phyloP scores from a whole-genome alignment of 2,888 invertebrate species.

The Aphrophora alni region DNA sequence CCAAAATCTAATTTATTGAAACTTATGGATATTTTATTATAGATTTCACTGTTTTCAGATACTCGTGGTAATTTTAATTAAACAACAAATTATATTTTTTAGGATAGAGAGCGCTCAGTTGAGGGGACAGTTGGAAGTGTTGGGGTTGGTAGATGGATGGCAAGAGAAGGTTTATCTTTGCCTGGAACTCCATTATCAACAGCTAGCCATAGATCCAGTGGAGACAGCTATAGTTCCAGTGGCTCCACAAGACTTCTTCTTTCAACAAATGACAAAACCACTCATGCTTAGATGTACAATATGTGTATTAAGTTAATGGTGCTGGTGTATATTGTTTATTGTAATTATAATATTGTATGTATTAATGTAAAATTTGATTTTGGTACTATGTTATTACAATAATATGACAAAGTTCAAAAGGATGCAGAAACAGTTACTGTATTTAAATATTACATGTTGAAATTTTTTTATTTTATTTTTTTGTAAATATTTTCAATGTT shows the following conservation, averaged over 20 bases:
- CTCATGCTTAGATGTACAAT: conserved; percentile 10
- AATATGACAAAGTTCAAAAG: no score
- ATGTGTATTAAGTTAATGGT: neutral
- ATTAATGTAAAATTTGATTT: no score
- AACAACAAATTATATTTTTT: neutral
- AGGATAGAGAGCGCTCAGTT: neutral
- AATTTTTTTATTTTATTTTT: no score
- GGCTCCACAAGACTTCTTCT: conserved; percentile 76
- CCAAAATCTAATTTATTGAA: no score
- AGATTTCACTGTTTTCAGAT: no score
- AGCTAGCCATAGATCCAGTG: conserved; percentile 72
- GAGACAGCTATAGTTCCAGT: conserved; percentile 81
- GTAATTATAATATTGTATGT: no score
- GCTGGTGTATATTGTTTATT: neutral
- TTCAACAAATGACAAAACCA: conserved; percentile 36
- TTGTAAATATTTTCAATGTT: no score
- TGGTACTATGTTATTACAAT: no score
- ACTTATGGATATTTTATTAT: no score
- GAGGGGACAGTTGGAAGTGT: neutral
- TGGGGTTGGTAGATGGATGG: conserved; percentile 28
- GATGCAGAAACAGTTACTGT: no score
- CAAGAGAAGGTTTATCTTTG: conserved; percentile 49
- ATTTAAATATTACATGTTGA: no score
- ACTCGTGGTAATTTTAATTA: no score
- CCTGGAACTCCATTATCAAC: conserved; percentile 72